Evolutionary conservation across 37 sponge, comb jelly and placozoan genomes (phyloP), one percentile per base, ranked within the genome.

Genomic region (Eunapius fragilis): DNA sequence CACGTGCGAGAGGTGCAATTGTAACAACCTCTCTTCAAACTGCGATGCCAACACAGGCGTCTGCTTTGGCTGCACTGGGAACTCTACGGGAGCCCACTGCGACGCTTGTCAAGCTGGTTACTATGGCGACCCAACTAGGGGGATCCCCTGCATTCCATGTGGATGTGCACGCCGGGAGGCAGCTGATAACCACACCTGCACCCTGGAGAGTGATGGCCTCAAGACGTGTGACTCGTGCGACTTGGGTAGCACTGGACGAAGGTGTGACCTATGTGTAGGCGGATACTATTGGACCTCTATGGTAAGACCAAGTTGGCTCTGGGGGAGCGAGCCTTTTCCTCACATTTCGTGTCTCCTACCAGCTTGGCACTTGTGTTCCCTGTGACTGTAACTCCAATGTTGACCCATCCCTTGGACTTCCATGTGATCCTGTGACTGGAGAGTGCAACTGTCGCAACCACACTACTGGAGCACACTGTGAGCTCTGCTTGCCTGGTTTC

Each of bases 261-360:
- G 81, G 76, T 98, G 98, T 87, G 96, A 94, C 22, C n/a, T 69
- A 19, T 98, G 98, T 86, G 76, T 30, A 32, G 87, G 91, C 75
- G 96, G 94, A 30, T 95, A 80, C 88, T 97, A 86, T 89, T 94
- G 98, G 30, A 86, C 80, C 68, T 89, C 98, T 34, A 34, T 71
- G 14, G 58, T 58, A 58, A 91, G 95, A 37, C 35, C 7, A 49
- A 47, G 24, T 67, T 78, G 76, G 49, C 50, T n/a, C 67, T n/a
- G 47, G 9, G 47, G 47, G 47, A n/a, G n/a, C n/a, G n/a, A n/a
- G n/a, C n/a, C n/a, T 9, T 45, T 4, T 45, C 47, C 7, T 58
- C 17, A 58, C 58, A 58, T 4, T 58, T 10, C 14, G 14, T 37
- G 41, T 37, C 2, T 82, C 13, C 26, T 27, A 73, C 19, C 47